Base-by-base conservation (phyloP, 1,140 invertebrate genomes). In the Eumaeus atala region DNA sequence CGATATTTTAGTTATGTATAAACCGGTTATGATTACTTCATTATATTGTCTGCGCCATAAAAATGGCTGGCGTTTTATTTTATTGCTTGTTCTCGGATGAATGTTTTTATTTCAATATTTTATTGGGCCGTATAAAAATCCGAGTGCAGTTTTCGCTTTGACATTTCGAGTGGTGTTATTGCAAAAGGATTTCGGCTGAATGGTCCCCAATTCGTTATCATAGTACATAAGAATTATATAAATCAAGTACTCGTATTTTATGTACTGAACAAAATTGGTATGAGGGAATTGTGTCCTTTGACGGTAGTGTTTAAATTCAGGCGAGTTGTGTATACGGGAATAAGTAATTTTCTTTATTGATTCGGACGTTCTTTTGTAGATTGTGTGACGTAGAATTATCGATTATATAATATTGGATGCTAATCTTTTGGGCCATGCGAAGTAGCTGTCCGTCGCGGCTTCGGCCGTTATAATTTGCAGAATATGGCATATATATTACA, bases 1-100 rank as follows among this genome's bases (percentile, higher is more conserved):
- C 67, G 67, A 69, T 72, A 76, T 82, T 86, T 77, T 77, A 68
- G 70, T 58, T 70, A 81, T 72, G 81, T 79, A 70, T 77, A 70
- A 68, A 75, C 74, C 79, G 65, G 74, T 84, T 87, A 82, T 74
- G 80, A 87, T 87, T 84, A 87, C 84, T 87, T 87, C 79, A 87
- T 87, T 87, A 87, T 87, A 82, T 84, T 75, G 78, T 76, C 70
- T 80, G 84, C 80, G 78, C 84, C 81, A 74, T 87, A 82, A 87
- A 85, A 87, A 84, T 72, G 76, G 81, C 81, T 79, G 78, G 75
- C 78, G 66, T 84, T 83, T 79, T 84, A 81, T 86, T 84, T 84
- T 84, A 84, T 81, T 77, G 79, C 74, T 56, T 67, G 70, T 72
- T 77, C 69, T 67, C 65, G 72, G 64, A 59, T 59, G 64, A 81